Conservation (phyloP, 2,888 invertebrate species). For the Melanotus villosus region DNA sequence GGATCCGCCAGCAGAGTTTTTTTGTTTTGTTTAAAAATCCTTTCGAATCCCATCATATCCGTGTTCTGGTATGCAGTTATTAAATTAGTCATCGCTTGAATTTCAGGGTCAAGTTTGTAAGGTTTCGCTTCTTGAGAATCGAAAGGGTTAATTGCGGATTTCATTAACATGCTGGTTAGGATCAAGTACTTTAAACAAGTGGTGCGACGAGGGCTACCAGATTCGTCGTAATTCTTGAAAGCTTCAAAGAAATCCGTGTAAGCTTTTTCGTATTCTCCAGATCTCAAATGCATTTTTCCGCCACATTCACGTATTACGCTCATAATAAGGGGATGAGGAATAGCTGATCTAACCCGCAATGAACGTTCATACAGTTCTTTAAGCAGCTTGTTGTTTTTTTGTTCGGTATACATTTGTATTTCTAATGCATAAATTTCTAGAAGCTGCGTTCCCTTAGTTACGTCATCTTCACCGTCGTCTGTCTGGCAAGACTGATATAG, state of each 20-base stretch:
- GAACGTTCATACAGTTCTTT: slow-evolving; percentile 98
- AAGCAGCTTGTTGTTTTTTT: slow-evolving; percentile 98
- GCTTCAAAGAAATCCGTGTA: slow-evolving; percentile 99
- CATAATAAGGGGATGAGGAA: slow-evolving; percentile 99
- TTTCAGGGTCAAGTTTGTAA: slow-evolving; percentile 98
- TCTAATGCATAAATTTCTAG: slow-evolving; percentile 98
- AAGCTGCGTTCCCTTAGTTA: slow-evolving; percentile 97
- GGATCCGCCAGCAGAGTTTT: slow-evolving; percentile 91
- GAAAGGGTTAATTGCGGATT: slow-evolving; percentile 99
- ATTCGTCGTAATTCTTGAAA: slow-evolving; percentile 99
- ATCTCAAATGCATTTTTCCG: slow-evolving; percentile 99
- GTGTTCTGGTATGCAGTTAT: slow-evolving; percentile 97
- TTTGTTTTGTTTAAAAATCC: slow-evolving; percentile 79
- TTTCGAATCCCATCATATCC: slow-evolving; percentile 97
- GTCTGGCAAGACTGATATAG: slow-evolving; percentile 97
- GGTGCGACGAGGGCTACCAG: slow-evolving; percentile 94
- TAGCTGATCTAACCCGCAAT: slow-evolving; percentile 97
- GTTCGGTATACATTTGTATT: slow-evolving; percentile 99
- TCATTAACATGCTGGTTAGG: slow-evolving; percentile 98
- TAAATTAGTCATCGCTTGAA: slow-evolving; percentile 97
- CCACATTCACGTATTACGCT: slow-evolving; percentile 98
- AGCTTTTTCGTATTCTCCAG: slow-evolving; percentile 98
- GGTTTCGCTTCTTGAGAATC: slow-evolving; percentile 99
- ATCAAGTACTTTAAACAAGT: slow-evolving; percentile 98
- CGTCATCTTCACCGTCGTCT: slow-evolving; percentile 94